Conservation (phyloP, 2,888 invertebrate species). For the Chorisops tibialis region DNA sequence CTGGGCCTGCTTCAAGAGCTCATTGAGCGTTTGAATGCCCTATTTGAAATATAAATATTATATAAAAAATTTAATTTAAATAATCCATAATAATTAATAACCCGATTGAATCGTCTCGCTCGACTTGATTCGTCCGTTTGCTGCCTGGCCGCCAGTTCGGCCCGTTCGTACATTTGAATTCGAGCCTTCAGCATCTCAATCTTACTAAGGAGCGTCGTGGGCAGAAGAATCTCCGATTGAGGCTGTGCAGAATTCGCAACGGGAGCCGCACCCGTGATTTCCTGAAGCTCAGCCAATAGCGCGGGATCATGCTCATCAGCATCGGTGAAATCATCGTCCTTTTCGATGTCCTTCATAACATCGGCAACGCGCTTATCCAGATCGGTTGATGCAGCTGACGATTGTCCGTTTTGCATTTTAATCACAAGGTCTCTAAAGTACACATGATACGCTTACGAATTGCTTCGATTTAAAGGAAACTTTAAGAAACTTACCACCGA, state of each 20-base stretch:
- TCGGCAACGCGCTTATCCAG: slow-evolving; percentile 56
- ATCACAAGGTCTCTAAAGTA: too few species aligned
- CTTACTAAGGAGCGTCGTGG: slow-evolving; percentile 44
- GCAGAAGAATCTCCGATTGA: slow-evolving; percentile 36
- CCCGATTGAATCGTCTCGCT: slow-evolving; percentile 71
- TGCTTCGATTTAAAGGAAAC: too few species aligned
- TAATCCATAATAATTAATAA: too few species aligned
- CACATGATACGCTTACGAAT: too few species aligned
- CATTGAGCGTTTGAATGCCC: slow-evolving; percentile 75
- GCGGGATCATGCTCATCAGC: slow-evolving; percentile 80
- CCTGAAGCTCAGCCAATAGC: slow-evolving; percentile 71
- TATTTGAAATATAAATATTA: too few species aligned
- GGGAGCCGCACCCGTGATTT: slow-evolving; percentile 56
- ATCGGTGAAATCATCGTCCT: slow-evolving; percentile 66
- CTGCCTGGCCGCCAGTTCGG: slow-evolving; percentile 75
- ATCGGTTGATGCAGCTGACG: not conserved
- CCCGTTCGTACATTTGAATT: slow-evolving; percentile 73
- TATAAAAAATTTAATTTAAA: too few species aligned
- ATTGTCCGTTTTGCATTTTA: slow-evolving; percentile 43
- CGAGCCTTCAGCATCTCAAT: slow-evolving; percentile 64
- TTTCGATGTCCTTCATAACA: slow-evolving; percentile 72
- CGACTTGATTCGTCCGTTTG: slow-evolving; percentile 67
- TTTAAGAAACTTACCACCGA: too few species aligned
- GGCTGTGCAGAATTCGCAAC: slow-evolving; percentile 34
- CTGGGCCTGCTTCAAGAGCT: slow-evolving; percentile 68